Evolutionary conservation across 1,140 invertebrate genomes (phyloP).

Genomic region (Formica selysi): DNA sequence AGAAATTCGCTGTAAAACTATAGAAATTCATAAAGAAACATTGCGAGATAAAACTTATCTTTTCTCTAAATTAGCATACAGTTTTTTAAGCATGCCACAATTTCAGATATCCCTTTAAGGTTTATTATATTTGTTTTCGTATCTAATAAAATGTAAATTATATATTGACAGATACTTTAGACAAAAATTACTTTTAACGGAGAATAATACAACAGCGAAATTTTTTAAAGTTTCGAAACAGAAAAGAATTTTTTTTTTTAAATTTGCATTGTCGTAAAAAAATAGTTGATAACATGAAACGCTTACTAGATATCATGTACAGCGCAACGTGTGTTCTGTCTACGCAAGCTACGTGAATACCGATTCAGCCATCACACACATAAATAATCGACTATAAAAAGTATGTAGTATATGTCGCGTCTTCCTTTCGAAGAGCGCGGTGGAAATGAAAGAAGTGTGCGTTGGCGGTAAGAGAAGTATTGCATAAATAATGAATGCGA

Average conservation of each 20-base stretch:
- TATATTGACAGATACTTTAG: too few relatives aligned
- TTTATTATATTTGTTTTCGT: background rate
- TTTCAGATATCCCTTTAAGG: background rate
- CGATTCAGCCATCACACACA: background rate
- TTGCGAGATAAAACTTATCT: background rate
- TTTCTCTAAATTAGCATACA: background rate
- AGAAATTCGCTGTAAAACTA: background rate
- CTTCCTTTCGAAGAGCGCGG: background rate
- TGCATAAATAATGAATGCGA: slow-evolving; percentile 10
- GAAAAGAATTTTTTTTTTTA: too few relatives aligned
- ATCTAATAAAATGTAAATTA: too few relatives aligned
- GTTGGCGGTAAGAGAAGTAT: background rate
- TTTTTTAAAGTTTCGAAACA: too few relatives aligned
- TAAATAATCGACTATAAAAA: background rate
- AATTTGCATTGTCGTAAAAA: background rate
- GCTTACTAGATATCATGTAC: background rate
- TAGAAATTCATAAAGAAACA: background rate
- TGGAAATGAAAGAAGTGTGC: background rate
- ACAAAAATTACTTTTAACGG: too few relatives aligned
- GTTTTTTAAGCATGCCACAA: background rate
- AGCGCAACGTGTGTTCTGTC: background rate
- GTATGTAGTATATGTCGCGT: background rate
- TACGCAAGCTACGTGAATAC: background rate
- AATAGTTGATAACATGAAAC: background rate
- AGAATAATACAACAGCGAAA: too few relatives aligned